Base-by-base conservation (phyloP, 2,888 invertebrate genomes). In the Drosophila peninsularis region DNA sequence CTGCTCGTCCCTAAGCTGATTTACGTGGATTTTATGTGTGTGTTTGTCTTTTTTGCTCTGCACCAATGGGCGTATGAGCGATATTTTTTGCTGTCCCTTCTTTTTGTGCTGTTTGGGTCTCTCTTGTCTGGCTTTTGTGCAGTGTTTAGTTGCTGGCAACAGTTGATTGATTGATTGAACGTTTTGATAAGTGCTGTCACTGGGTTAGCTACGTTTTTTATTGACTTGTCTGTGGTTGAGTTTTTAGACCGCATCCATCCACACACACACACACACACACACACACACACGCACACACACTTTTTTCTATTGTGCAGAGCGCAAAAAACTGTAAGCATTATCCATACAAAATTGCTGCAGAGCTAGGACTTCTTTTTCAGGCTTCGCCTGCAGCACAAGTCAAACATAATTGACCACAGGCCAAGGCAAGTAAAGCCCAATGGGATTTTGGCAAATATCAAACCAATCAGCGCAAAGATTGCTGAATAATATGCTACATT, bases 141-240 rank as follows among this genome's bases (percentile, higher is more conserved):
- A 75, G 75, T 79, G 75, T 75, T 79, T 67, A 64, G 75, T 88
- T 81, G 71, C 82, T 67, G 85, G 85, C 88, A 88, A 88, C 88
- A 79, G 88, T 87, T 82, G 82, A 82, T 87, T 82, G 82, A 82
- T 87, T 83, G 83, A 83, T 88, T 75, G 88, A 80, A 78, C 88
- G 80, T 82, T 82, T 73, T 75, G 87, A 87, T 82, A 82, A 84
- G 82, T 73, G 78, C 86, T 82, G 80, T 83, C 83, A 86, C 75
- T 86, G 86, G 83, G 66, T 85, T 84, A 82, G 72, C 64, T 54
- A 54, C 53, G 27, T 74, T 76, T 78, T 78, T 69, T 78, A 78
- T 76, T 65, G 64, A 78, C 64, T 65, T 34, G 45, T 42, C 44
- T 71, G 62, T 41, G 73, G 67, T 63, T 68, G 47, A 52, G 32